phyloP scores from a whole-genome alignment of 2,797 vertebrate species.

The Avahi laniger region DNA sequence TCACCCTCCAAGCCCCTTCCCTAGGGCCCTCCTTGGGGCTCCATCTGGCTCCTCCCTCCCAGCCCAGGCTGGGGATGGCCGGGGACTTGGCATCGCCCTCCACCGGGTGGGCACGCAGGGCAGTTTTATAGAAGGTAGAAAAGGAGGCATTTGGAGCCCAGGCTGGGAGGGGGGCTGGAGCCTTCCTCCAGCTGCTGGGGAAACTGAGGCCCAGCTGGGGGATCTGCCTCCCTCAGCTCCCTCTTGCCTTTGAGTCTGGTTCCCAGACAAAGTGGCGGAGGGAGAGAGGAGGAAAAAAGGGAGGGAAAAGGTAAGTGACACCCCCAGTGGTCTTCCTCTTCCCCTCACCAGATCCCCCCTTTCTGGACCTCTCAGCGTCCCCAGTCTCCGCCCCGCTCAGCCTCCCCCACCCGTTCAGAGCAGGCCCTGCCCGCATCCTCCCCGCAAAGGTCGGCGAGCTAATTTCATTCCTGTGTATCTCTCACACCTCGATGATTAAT shows the following conservation, averaged over 20 bases:
- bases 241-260: neutral
- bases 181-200: neutral
- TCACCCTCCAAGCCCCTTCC: neutral
- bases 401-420: neutral
- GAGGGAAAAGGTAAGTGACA: neutral
- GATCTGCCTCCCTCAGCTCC: no score
- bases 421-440: neutral
- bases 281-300: neutral
- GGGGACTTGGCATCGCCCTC: neutral
- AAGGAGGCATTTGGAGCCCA: neutral
- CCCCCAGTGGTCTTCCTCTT: no score
- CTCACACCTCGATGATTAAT: conserved; percentile 83
- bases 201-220: neutral
- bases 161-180: neutral
- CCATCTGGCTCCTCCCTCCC: neutral
- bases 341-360: fast-evolving
- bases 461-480: conserved; percentile 75
- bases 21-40: neutral
- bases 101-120: neutral
- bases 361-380: no score
- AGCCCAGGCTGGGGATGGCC: no score
- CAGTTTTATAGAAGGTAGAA: fast-evolving
- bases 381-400: neutral
- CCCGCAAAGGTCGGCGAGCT: conserved; percentile 69
- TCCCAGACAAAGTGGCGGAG: no score